These are phyloP conservation scores for Fragum whitleyi DNA, from an alignment of 2,888 invertebrate species.

Conservation along the genomic window DNA sequence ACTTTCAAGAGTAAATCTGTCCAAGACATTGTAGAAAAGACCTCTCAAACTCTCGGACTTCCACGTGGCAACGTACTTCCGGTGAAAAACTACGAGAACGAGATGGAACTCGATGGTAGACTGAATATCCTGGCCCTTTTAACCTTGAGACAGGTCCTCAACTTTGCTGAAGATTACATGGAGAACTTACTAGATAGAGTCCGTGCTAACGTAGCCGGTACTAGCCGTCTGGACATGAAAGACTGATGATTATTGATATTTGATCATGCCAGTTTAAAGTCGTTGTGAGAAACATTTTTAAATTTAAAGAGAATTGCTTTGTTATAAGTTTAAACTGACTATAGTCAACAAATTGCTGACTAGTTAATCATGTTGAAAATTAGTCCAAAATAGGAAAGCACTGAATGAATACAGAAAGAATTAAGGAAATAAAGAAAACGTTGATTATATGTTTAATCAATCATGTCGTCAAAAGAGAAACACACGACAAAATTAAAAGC, in stretches of 20 bases:
- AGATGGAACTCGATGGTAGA: slow-evolving; percentile 45
- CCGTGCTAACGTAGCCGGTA: background rate
- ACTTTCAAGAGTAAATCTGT: slow-evolving; percentile 39
- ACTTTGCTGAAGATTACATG: slow-evolving; percentile 50
- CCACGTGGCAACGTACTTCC: slow-evolving; percentile 54
- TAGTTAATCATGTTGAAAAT: no score
- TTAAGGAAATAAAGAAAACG: no score
- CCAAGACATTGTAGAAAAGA: slow-evolving; percentile 41
- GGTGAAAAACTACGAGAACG: slow-evolving; percentile 49
- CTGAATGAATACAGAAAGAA: no score
- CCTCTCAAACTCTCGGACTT: slow-evolving; percentile 45
- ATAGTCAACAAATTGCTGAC: no score
- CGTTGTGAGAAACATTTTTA: no score
- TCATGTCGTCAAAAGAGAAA: no score
- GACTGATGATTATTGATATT: background rate
- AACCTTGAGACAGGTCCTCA: slow-evolving; percentile 40
- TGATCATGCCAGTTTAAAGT: no score
- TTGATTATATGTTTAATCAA: no score
- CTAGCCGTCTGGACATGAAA: background rate
- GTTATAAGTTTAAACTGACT: no score
- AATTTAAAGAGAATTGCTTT: no score
- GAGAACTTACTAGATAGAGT: slow-evolving; percentile 33
- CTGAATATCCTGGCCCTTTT: slow-evolving; percentile 50
- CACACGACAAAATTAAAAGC: no score
- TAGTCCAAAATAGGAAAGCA: no score